Percentiles rank a stretch among this genome's conserved stretches.
These are phyloP conservation scores for Dinocampus coccinellae DNA, from an alignment of 2,888 invertebrate species.

Conservation along the genomic window DNA sequence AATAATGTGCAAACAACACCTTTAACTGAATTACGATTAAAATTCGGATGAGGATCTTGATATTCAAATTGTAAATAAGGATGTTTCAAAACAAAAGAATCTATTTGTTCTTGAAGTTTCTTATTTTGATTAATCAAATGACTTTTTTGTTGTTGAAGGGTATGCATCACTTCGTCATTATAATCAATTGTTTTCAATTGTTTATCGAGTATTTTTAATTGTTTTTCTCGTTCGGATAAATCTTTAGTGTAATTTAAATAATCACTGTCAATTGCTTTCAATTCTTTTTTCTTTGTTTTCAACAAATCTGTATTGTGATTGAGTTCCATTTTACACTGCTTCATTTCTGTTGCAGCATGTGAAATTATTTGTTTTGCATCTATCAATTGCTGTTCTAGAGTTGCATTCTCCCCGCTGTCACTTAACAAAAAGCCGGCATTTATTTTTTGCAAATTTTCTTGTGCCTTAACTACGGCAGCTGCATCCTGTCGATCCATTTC, in stretches of 20 bases:
- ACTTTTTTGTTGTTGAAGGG: constrained; percentile 71
- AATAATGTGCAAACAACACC: constrained; percentile 88
- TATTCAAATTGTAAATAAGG: constrained; percentile 80
- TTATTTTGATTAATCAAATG: constrained; percentile 73
- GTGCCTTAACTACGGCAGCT: constrained; percentile 79
- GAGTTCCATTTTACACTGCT: constrained; percentile 83
- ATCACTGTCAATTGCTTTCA: constrained; percentile 77
- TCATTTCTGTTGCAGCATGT: constrained; percentile 83
- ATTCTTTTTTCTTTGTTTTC: constrained; percentile 76
- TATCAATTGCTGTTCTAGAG: constrained; percentile 91
- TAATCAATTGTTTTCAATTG: constrained; percentile 73
- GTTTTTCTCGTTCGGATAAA: constrained; percentile 73
- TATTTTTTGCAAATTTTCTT: constrained; percentile 86
- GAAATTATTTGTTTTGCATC: constrained; percentile 83
- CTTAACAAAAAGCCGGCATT: constrained; percentile 85
- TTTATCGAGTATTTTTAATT: constrained; percentile 73
- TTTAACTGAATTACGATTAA: constrained; percentile 76
- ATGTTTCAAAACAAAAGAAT: constrained; percentile 73
- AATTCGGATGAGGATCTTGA: constrained; percentile 82
- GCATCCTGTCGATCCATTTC: constrained; percentile 77
- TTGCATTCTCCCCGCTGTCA: constrained; percentile 83
- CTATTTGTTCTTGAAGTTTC: constrained; percentile 72
- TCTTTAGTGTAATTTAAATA: constrained; percentile 76
- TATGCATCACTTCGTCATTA: constrained; percentile 74
- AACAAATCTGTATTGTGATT: constrained; percentile 76